Evolutionary conservation across 2,113 vertebrate genomes (phyloP), one percentile per base, ranked within the genome.

Genomic region (Himantopus leucocephalus): DNA sequence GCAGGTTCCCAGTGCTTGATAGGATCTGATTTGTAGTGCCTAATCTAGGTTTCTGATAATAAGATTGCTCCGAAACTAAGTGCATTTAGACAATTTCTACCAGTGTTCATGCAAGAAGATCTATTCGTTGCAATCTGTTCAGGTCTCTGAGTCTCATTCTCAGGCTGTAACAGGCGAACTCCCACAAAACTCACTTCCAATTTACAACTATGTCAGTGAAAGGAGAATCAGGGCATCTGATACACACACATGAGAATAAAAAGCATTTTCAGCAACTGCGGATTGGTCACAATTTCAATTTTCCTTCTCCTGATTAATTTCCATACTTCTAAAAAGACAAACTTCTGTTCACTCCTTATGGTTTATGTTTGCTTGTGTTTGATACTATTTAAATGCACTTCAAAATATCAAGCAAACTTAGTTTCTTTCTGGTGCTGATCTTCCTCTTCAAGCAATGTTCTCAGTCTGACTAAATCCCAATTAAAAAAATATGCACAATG

Each of bases 271-370:
- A 76, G 74, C 45, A 82, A 43, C 81, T 93, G 90, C 32, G n/a
- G 93, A 90, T 96, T 92, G 92, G 90, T 94, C 87, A 94, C 37
- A 85, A 95, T 88, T 96, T 91, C 85, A 79, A 58, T 94, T 95
- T 94, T 91, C 43, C 43, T 96, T 56, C 73, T 94, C 30, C 55
- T 89, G 84, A 80, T 84, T 94, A 88, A 95, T 97, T 96, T 95
- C 95, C 95, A 96, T 94, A 94, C 80, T 92, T 96, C 68, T 87
- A 39, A 77, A 92, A 86, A 87, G 86, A 72, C 80, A 91, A 63
- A 93, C 92, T 93, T 96, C 90, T 96, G 95, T 97, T 97, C 96
- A 30, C 73, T 94, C 94, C 96, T 95, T 95, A 97, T 96, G 95
- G 73, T 87, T 97, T 92, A 32, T 92, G 76, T 81, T 91, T 91